Evolutionary conservation across 2,888 invertebrate species (phyloP), one percentile per base, ranked within the genome.

Genomic region (Ceratothoa steindachneri): DNA sequence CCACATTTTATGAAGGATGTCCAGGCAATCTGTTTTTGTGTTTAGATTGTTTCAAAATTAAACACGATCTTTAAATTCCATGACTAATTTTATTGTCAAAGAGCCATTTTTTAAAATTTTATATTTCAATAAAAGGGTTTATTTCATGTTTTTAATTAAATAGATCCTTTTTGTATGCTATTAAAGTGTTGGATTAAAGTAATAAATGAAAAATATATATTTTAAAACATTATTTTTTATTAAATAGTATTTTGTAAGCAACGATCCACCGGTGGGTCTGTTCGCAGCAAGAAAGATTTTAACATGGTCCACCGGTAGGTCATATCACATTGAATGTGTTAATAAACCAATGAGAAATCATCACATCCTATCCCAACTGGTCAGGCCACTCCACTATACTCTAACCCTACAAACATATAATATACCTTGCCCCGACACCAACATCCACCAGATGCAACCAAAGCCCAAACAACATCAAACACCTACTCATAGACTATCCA

Each of bases 1-100:
- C 67, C n/a, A n/a, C n/a, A n/a, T 67, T 67, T 67, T 67, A 30
- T 67, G 67, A 67, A 29, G 28, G 29, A 30, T 67, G 67, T 30
- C 22, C 28, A 30, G 67, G 30, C 22, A 67, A 30, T 15, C 67
- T 30, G 30, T 67, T 67, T 30, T 30, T 67, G 67, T 67, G 67
- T 30, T 29, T 22, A 9, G 5, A 5, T 7, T 60, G 24, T 9
- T 60, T 60, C n/a, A 24, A n/a, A n/a, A 5, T n/a, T n/a, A 60
- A 41, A 41, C 41, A 41, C 41, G 15, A 41, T 15, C 15, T 15
- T 15, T 41, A 41, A 41, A 41, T 9, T 41, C 15, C n/a, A n/a
- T n/a, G n/a, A n/a, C n/a, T n/a, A n/a, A n/a, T n/a, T n/a, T n/a
- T n/a, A n/a, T n/a, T n/a, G n/a, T n/a, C n/a, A n/a, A n/a, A n/a